Conservation (phyloP, 1,140 invertebrate species). For the Diabrotica virgifera region DNA sequence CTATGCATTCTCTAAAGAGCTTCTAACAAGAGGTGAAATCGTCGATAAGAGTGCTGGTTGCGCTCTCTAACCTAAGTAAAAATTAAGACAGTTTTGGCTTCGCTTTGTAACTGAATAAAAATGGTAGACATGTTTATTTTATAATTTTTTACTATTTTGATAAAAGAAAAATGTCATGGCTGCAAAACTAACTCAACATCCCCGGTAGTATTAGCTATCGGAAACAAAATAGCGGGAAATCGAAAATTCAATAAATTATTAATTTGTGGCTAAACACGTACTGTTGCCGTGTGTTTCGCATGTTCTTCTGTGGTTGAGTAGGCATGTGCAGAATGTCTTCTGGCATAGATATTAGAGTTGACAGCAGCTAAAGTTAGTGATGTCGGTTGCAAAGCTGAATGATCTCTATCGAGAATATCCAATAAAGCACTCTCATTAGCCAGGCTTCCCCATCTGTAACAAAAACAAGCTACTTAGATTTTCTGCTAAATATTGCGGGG, state of each 20-base stretch:
- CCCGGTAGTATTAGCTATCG: neutral
- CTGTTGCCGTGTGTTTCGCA: slow-evolving; percentile 18
- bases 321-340: slow-evolving; percentile 41
- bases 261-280: slow-evolving; percentile 23
- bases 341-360: slow-evolving; percentile 42
- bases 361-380: slow-evolving; percentile 37
- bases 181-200: neutral
- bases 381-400: slow-evolving; percentile 28
- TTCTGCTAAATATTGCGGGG: too few relatives aligned
- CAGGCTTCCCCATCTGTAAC: slow-evolving; percentile 36
- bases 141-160: neutral
- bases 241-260: neutral
- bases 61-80: too few relatives aligned
- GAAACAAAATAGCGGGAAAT: neutral
- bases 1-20: too few relatives aligned
- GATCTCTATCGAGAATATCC: slow-evolving; percentile 32
- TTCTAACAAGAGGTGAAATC: too few relatives aligned
- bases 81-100: too few relatives aligned
- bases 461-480: neutral
- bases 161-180: neutral
- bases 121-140: too few relatives aligned
- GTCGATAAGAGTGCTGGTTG: too few relatives aligned
- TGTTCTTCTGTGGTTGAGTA: slow-evolving; percentile 33
- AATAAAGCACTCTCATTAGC: slow-evolving; percentile 32
- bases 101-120: too few relatives aligned